Evolutionary conservation across 1,140 invertebrate genomes (phyloP), one percentile per base, ranked within the genome.

Genomic region (Pseudomyrmex concolor): DNA sequence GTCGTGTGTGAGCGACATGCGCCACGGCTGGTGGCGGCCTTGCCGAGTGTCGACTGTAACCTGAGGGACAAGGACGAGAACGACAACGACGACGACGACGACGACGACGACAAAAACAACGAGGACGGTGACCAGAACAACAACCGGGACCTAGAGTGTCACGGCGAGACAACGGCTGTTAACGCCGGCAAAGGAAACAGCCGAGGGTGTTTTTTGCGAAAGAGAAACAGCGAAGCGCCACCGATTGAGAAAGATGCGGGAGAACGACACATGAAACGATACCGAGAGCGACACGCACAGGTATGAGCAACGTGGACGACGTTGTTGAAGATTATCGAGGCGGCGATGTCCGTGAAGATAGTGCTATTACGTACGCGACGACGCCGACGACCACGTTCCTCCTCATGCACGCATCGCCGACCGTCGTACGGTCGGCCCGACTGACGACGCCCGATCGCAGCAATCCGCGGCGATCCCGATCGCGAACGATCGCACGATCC

Each of bases 281-380:
- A 86, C 67, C 62, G 72, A n/a, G 76, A 13, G 22, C n/a, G 71
- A 74, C 15, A 5, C 34, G 34, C 34, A 1, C 34, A 83, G 86
- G 86, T 72, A 88, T 86, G 87, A 89, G 63, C 80, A 84, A 86
- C 64, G 59, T 77, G 70, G 66, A 86, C 45, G 74, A 74, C 80
- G 76, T 72, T 70, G 59, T 54, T 80, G 84, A 83, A 45, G 80
- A 88, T 13, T 70, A 50, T 80, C 73, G 68, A 34, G 34, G 50
- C 59, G 83, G 76, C 87, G 80, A 88, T 88, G 86, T 73, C 51
- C 63, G 86, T 88, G 86, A 84, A 85, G 62, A 78, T 54, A 70
- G 85, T 54, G 60, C 25, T 22, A 48, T 34, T 22, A 48, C 51
- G 19, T 3, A 8, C 60, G 25, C 34, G 7, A 55, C 63, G 66